Evolutionary conservation across 2,113 vertebrate genomes (phyloP), one percentile per base, ranked within the genome.

Genomic region (Rhinolophus sinicus): DNA sequence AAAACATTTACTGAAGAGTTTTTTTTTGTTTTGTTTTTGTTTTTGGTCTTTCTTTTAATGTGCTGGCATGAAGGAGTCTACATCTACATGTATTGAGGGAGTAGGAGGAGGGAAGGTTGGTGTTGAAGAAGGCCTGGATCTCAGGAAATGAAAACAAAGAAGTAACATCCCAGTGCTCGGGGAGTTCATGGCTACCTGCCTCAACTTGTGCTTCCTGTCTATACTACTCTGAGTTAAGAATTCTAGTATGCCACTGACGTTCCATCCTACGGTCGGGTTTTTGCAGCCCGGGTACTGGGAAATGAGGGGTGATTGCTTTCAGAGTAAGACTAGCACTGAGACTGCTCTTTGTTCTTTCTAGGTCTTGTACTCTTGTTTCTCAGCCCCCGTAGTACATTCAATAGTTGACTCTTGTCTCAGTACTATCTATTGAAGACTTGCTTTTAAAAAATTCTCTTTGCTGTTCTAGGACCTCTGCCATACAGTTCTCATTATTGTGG

Each of bases 131-230:
- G 56, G 22, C 2, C 35, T 88, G 52, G 8, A 18, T 75, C 52
- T 95, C 65, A 88, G 82, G 33, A 82, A 90, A 87, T 90, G 44
- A 73, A 78, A 96, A 38, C 14, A 93, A 67, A 60, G 56, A 60
- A 87, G 47, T 78, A 60, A 88, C 13, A 81, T 52, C 26, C 18
- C 12, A 14, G 21, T 80, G 35, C 26, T 92, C 35, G 26, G 35
- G 65, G 19, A 80, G 26, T 67, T 84, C 38, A 15, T 30, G 33
- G 87, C 26, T 80, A n/a, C 56, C 47, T 52, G 30, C 24, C 54
- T 81, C 24, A 9, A n/a, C 73, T 30, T 80, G 60, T 38, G 22
- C 30, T 82, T 80, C 47, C 56, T 77, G 1, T 38, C 38, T 72
- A 2, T 24, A 33, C 35, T 81, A 5, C 11, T 62, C 8, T 85